Conservation (phyloP, 2,888 invertebrate genomes). For the Therioaphis trifolii region DNA sequence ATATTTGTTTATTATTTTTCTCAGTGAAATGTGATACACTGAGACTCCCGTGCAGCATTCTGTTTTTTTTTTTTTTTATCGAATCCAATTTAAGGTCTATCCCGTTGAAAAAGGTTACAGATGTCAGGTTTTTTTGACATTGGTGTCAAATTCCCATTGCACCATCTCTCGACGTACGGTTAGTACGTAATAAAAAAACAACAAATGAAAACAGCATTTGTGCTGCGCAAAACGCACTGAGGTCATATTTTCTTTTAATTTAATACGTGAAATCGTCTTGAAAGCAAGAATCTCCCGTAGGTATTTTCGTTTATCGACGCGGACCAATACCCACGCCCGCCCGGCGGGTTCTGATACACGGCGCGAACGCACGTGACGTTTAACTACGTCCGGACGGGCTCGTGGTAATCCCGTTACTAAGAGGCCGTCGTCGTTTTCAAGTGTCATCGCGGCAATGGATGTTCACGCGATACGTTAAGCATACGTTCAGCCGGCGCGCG, state of each 20-base stretch:
- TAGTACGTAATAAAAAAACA: slow-evolving; percentile 8
- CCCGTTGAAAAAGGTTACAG: background rate
- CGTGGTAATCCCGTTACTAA: too few relatives aligned
- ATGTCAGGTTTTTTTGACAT: slow-evolving; percentile 11
- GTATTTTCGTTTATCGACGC: background rate
- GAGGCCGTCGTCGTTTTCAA: too few relatives aligned
- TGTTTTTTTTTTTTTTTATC: slow-evolving; percentile 24
- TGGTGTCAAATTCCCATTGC: slow-evolving; percentile 17
- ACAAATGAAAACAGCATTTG: background rate
- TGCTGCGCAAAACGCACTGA: slow-evolving; percentile 2
- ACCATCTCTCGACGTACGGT: background rate
- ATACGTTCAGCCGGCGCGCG: too few relatives aligned
- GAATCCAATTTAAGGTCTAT: slow-evolving; percentile 38
- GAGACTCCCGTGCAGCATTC: background rate
- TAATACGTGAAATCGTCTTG: slow-evolving; percentile 16
- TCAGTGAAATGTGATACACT: background rate
- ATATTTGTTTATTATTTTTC: background rate
- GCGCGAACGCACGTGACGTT: too few relatives aligned
- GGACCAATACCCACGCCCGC: background rate
- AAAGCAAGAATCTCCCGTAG: background rate
- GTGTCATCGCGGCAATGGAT: background rate
- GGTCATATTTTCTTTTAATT: slow-evolving; percentile 51
- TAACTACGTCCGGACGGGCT: too few relatives aligned
- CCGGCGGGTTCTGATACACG: background rate
- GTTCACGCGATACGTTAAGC: background rate